Percentiles rank a stretch among this genome's conserved stretches.
Evolutionary conservation across 2,888 invertebrate species (phyloP).

Genomic region (Coelopa pilipes): DNA sequence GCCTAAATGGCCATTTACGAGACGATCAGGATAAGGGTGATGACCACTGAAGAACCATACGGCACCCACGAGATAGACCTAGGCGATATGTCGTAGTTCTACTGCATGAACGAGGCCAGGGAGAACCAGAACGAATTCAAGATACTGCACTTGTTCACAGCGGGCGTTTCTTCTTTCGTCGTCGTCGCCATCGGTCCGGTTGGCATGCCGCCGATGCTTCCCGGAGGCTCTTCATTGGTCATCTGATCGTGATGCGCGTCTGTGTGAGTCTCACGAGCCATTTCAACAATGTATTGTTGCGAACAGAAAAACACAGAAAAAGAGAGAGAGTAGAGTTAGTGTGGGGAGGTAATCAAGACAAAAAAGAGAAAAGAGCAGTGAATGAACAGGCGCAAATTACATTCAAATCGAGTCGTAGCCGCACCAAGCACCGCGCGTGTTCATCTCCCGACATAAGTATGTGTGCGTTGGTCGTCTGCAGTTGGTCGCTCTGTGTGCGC

Average conservation of each 20-base stretch:
- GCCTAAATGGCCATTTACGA: constrained; percentile 99
- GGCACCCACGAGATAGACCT: constrained; percentile 87
- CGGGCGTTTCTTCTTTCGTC: constrained; percentile 68
- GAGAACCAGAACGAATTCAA: constrained; percentile 98
- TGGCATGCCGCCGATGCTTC: constrained; percentile 59
- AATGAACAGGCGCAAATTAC: constrained; percentile 21
- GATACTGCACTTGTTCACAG: constrained; percentile 93
- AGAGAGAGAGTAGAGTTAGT: too few species aligned
- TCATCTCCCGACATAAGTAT: background rate
- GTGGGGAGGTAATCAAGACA: constrained; percentile 21
- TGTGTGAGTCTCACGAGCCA: constrained; percentile 14
- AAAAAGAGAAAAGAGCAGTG: background rate
- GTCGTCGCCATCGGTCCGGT: constrained; percentile 47
- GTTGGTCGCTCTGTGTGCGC: background rate
- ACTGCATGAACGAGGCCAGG: constrained; percentile 97
- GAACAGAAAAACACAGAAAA: background rate
- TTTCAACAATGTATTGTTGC: background rate
- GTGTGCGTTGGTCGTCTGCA: background rate
- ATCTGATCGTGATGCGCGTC: constrained; percentile 63
- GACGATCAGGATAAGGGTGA: constrained; percentile 96
- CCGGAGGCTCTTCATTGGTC: constrained; percentile 62
- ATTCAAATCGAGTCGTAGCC: constrained; percentile 30
- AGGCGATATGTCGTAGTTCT: constrained; percentile 96
- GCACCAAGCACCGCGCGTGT: background rate
- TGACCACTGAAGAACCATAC: constrained; percentile 99